A percentile compares a stretch with the other conserved stretches of the same genome.
Evolutionary conservation across 2,797 vertebrate genomes (phyloP).

Genomic region (Eidolon dupreanum): DNA sequence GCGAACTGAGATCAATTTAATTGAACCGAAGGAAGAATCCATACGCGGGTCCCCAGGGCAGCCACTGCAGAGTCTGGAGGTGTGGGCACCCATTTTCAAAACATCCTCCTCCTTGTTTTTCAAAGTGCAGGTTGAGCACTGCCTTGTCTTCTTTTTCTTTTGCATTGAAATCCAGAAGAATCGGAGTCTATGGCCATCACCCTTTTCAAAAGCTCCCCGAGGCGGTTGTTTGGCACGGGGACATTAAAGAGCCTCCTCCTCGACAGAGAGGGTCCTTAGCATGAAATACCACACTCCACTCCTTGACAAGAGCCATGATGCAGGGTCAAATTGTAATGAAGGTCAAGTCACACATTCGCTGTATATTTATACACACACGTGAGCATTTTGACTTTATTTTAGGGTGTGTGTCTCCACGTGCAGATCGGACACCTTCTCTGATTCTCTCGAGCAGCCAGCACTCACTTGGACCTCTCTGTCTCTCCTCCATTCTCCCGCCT

Average conservation of each 20-base stretch:
- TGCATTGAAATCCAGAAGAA: background rate
- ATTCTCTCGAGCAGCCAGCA: background rate
- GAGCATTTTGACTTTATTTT: background rate
- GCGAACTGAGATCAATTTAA: background rate
- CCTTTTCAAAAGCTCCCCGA: background rate
- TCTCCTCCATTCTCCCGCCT: no score
- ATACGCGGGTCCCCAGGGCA: background rate
- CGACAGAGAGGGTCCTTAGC: background rate
- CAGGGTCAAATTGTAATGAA: background rate
- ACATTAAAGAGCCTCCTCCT: background rate
- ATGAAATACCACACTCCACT: background rate
- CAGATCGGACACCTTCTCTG: background rate
- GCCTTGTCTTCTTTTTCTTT: background rate
- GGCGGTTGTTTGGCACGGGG: background rate
- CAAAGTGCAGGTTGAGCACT: background rate
- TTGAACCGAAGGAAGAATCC: background rate
- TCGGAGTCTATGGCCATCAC: background rate
- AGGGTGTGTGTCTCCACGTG: background rate
- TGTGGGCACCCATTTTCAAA: background rate
- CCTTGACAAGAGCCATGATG: background rate
- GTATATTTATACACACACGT: accelerated
- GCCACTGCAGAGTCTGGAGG: background rate
- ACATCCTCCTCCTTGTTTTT: background rate
- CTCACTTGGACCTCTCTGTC: accelerated
- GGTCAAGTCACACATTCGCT: no score